Conservation (phyloP, 2,797 vertebrate genomes). For the Neopelma chrysocephalum region DNA sequence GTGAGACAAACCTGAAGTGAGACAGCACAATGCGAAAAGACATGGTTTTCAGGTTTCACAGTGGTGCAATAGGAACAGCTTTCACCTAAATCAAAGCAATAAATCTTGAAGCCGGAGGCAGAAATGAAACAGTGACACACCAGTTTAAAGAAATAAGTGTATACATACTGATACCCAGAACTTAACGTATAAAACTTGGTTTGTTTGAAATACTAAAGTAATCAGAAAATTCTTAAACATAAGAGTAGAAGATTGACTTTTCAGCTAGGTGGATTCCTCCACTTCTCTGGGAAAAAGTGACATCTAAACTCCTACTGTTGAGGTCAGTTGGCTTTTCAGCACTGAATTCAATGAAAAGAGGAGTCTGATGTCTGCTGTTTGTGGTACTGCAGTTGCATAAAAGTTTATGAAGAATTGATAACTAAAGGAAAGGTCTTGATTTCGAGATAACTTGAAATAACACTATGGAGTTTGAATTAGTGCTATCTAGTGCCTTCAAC, state of each 20-base stretch:
- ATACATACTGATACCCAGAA: not conserved
- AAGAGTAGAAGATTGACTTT: not conserved
- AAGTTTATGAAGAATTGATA: not conserved
- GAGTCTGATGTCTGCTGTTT: not conserved
- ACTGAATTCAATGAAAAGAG: not conserved
- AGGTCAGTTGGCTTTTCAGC: not conserved
- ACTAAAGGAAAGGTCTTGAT: not conserved
- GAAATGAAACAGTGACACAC: not conserved
- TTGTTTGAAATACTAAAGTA: not conserved
- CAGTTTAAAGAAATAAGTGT: not conserved
- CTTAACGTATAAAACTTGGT: not conserved
- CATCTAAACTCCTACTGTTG: not conserved
- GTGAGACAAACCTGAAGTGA: not conserved
- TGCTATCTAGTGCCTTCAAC: not conserved
- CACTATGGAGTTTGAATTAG: not conserved
- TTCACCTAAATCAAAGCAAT: slow-evolving; percentile 14
- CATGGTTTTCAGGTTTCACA: not conserved
- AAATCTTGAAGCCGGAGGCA: not conserved
- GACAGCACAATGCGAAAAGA: not conserved
- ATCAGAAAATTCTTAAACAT: not conserved
- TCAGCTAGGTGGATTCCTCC: not conserved
- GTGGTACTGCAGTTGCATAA: not conserved
- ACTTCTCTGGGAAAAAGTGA: not conserved
- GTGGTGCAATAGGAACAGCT: not conserved
- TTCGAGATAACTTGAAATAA: not conserved